phyloP scores from a whole-genome alignment of 2,888 invertebrate species.

The Chrysolina americana region DNA sequence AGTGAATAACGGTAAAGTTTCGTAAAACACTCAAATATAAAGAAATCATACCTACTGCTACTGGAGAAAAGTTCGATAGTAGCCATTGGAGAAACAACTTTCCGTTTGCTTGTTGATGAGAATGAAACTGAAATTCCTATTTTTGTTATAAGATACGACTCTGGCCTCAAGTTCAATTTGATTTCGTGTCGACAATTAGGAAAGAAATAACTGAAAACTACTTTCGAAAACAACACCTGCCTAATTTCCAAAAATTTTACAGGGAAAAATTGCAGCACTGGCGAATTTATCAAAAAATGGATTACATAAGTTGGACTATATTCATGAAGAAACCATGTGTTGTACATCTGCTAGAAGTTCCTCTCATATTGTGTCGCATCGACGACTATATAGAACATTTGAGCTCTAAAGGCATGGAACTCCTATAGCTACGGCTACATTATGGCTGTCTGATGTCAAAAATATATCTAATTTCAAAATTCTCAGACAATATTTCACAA shows the following conservation, averaged over 20 bases:
- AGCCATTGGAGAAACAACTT: not conserved
- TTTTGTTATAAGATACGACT: not conserved
- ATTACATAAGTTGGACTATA: not conserved
- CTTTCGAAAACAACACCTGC: not conserved
- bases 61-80: not conserved
- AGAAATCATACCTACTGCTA: not conserved
- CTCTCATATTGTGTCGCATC: not conserved
- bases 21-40: not conserved
- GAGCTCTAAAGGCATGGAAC: not conserved
- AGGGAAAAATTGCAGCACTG: not conserved
- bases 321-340: not conserved
- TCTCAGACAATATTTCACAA: too few species aligned
- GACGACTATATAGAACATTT: not conserved
- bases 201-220: not conserved
- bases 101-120: not conserved
- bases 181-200: not conserved
- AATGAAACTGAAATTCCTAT: not conserved
- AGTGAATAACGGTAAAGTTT: too few species aligned
- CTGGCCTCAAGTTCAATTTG: not conserved
- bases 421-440: too few species aligned
- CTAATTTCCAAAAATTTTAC: not conserved
- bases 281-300: not conserved
- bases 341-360: not conserved
- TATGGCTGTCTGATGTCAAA: too few species aligned
- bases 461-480: too few species aligned